A percentile compares a stretch with the other conserved stretches of the same genome.
Conservation (phyloP, 2,888 invertebrate genomes). For the Ormyrus labotus region DNA sequence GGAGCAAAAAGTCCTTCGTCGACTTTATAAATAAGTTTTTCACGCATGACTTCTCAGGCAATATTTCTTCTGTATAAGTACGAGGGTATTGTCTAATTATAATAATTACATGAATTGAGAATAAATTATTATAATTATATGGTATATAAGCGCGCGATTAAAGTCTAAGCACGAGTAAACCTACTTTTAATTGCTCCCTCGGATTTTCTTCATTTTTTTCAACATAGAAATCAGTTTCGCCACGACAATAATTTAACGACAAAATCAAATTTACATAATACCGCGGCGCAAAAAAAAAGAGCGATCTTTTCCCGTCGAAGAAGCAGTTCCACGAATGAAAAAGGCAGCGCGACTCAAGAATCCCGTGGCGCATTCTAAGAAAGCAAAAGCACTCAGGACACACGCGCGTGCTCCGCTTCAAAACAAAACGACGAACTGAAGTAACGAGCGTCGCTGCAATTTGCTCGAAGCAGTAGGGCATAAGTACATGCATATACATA, state of each 20-base stretch:
- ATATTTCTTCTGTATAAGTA: background rate
- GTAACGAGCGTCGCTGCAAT: constrained; percentile 41
- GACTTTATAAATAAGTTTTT: constrained; percentile 2
- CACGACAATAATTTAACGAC: too few relatives aligned
- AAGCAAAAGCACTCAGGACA: constrained; percentile 28
- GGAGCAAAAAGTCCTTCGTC: too few relatives aligned
- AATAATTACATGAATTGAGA: constrained; percentile 21
- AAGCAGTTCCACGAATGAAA: too few relatives aligned
- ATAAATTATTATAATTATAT: constrained; percentile 31
- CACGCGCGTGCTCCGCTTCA: background rate
- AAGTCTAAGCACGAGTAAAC: background rate
- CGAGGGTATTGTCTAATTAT: background rate
- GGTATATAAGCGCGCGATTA: background rate
- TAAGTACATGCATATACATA: background rate
- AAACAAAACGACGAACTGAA: constrained; percentile 5
- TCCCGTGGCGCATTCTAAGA: background rate
- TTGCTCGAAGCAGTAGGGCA: constrained; percentile 38
- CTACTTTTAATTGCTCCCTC: too few relatives aligned
- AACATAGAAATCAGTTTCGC: too few relatives aligned
- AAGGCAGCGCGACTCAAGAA: too few relatives aligned
- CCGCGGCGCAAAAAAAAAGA: too few relatives aligned
- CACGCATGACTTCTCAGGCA: background rate
- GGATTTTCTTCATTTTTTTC: too few relatives aligned
- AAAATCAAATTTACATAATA: too few relatives aligned
- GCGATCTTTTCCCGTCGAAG: too few relatives aligned